Percentiles rank a stretch among this genome's conserved stretches.
phyloP scores from a whole-genome alignment of 2,113 vertebrate genomes.

The Falco punctatus region DNA sequence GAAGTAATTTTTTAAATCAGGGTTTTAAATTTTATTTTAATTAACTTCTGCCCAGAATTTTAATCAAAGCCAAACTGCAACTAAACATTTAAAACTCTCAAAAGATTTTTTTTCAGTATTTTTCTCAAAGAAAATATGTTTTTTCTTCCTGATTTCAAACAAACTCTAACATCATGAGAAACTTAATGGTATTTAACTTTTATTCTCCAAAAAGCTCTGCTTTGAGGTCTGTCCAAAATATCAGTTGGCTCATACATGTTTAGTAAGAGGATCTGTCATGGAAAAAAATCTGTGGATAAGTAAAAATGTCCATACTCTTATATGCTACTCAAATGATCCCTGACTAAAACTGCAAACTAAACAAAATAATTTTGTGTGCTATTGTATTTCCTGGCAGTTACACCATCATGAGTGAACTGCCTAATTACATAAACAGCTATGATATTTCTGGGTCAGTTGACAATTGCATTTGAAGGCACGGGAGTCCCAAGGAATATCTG shows the following conservation, averaged over 20 bases:
- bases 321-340: neutral
- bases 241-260: neutral
- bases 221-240: neutral
- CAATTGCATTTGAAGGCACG: slow-evolving; percentile 39
- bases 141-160: neutral
- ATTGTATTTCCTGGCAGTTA: neutral
- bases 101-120: neutral
- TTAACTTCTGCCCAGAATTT: neutral
- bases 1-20: neutral
- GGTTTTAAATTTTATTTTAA: neutral
- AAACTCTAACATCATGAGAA: neutral
- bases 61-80: neutral
- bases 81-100: neutral
- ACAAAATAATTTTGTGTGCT: neutral
- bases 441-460: slow-evolving; percentile 48
- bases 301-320: neutral
- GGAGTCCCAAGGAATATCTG: slow-evolving; percentile 27
- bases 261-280: neutral
- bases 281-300: neutral
- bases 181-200: neutral
- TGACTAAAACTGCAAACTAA: neutral
- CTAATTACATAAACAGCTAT: slow-evolving; percentile 44
- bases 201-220: neutral
- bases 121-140: neutral
- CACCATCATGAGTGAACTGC: neutral